These are phyloP conservation scores for Stegophylla sp. DNA, from an alignment of 2,888 invertebrate genomes.

Conservation along the genomic window DNA sequence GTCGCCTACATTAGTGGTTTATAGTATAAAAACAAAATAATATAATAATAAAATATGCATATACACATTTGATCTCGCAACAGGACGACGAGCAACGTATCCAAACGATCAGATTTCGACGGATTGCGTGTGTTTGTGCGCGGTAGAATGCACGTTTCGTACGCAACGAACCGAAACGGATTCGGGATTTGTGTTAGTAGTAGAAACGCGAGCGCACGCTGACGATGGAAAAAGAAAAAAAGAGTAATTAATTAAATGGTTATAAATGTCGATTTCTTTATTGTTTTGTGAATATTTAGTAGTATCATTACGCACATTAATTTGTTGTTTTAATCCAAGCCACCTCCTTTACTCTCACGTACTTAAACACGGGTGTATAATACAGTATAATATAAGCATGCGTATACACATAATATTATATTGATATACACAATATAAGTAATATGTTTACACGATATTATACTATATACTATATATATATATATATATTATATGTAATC, in stretches of 20 bases:
- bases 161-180: constrained; percentile 20
- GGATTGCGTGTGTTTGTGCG: not conserved
- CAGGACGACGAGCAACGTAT: not conserved
- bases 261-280: not conserved
- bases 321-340: not conserved
- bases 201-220: not conserved
- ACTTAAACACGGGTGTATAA: not conserved
- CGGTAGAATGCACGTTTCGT: not conserved
- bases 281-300: not conserved
- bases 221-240: not conserved
- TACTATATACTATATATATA: not conserved
- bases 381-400: too few relatives aligned
- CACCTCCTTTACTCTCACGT: not conserved
- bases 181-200: too few relatives aligned
- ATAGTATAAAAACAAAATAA: not conserved
- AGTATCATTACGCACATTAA: not conserved
- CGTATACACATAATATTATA: not conserved
- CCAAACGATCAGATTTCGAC: constrained; percentile 19
- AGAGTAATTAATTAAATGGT: not conserved
- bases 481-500: not conserved
- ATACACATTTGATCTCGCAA: not conserved
- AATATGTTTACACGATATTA: not conserved
- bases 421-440: not conserved
- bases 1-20: constrained; percentile 1
- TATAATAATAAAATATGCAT: too few relatives aligned